These are phyloP conservation scores for Luperina testacea DNA, from an alignment of 2,888 invertebrate genomes.

Conservation along the genomic window DNA sequence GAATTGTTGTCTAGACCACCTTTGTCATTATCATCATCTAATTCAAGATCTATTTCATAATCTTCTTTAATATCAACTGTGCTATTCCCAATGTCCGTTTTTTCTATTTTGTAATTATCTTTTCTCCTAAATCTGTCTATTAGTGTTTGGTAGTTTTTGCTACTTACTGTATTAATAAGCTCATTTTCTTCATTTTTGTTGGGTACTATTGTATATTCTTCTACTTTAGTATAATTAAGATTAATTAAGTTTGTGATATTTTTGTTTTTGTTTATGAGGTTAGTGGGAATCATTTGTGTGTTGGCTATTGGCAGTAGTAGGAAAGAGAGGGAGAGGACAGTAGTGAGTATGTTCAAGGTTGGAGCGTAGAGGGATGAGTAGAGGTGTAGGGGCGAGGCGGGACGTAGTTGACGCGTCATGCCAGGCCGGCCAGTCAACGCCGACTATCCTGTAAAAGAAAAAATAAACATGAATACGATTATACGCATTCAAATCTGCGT, in stretches of 20 bases:
- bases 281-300: constrained; percentile 77
- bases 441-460: constrained; percentile 77
- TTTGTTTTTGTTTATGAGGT: constrained; percentile 51
- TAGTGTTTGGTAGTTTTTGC: constrained; percentile 77
- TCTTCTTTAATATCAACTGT: constrained; percentile 50
- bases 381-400: constrained; percentile 77
- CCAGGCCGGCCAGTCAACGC: constrained; percentile 82
- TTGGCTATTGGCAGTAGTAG: constrained; percentile 73
- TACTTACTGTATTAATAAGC: constrained; percentile 67
- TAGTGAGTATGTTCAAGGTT: constrained; percentile 76
- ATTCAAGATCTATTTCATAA: constrained; percentile 58
- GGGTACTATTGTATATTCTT: constrained; percentile 53
- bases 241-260: constrained; percentile 45
- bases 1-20: constrained; percentile 70
- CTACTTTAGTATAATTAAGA: constrained; percentile 48
- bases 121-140: constrained; percentile 82
- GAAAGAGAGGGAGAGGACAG: constrained; percentile 74
- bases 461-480: not conserved
- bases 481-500: not conserved
- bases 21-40: constrained; percentile 54
- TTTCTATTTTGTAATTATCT: constrained; percentile 61
- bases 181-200: constrained; percentile 58
- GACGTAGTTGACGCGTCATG: constrained; percentile 83
- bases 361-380: constrained; percentile 82
- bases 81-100: constrained; percentile 24